phyloP scores from a whole-genome alignment of 2,797 vertebrate species.

The Aulostomus chinensis region DNA sequence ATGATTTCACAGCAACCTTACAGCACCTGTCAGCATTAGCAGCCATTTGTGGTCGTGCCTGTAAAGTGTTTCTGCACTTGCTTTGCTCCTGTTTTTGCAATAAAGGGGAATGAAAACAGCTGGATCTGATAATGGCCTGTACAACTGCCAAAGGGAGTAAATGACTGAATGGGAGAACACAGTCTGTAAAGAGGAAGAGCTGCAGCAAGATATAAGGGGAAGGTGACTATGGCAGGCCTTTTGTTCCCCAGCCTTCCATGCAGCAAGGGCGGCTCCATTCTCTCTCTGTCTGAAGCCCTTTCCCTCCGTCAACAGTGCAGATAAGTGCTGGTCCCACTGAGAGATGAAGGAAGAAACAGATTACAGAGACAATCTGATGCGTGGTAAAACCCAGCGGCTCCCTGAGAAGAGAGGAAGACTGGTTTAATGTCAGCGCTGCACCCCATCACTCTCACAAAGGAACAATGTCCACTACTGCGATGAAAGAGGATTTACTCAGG shows the following conservation, averaged over 20 bases:
- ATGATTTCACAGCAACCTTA: conserved; percentile 32
- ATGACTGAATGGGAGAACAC: conserved; percentile 48
- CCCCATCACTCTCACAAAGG: conserved; percentile 39
- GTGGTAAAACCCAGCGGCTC: conserved; percentile 45
- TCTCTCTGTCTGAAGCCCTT: conserved; percentile 45
- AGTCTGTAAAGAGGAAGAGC: conserved; percentile 52
- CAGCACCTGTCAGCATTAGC: conserved; percentile 27
- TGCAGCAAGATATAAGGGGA: conserved; percentile 36
- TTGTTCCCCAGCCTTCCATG: conserved; percentile 64
- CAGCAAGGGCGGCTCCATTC: conserved; percentile 43
- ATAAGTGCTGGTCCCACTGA: conserved; percentile 63
- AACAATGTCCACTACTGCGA: conserved; percentile 22
- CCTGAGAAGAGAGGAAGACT: conserved; percentile 42
- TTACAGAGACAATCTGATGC: conserved; percentile 68
- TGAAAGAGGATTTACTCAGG: conserved; percentile 11
- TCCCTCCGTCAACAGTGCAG: conserved; percentile 50
- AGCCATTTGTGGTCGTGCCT: conserved; percentile 45
- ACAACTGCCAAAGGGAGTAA: conserved; percentile 44
- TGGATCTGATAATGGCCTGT: conserved; percentile 66
- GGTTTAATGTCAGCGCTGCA: conserved; percentile 55
- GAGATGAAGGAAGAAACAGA: conserved; percentile 68
- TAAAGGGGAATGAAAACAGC: conserved; percentile 61
- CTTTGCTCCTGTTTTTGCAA: conserved; percentile 38
- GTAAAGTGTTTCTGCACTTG: conserved; percentile 38
- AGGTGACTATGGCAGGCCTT: conserved; percentile 48